Evolutionary conservation across 1,140 invertebrate species (phyloP), one percentile per base, ranked within the genome.

Genomic region (Leptinotarsa defecta): DNA sequence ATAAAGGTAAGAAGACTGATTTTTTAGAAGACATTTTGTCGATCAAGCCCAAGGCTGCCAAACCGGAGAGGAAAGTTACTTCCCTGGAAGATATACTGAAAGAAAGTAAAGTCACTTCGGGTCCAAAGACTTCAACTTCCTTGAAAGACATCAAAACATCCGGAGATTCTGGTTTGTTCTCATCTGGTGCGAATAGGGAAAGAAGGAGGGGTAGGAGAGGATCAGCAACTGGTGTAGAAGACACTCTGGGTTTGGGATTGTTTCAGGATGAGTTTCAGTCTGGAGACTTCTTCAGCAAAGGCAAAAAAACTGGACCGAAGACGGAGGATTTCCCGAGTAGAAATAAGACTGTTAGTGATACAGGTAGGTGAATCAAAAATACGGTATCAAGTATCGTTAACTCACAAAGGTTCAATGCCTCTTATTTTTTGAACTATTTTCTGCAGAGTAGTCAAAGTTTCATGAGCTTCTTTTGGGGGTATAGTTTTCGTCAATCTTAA

Each of bases 51-150:
- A 48, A 83, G 78, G 73, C 73, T 68, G 49, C 71, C 76, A 74
- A 77, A 77, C 48, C 71, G 69, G 62, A 73, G 19, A 81, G 79
- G 67, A 80, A 81, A 79, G 63, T 74, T 17, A 67, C 78, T 61
- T 81, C 78, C 4, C 78, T 84, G 67, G 83, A 83, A 61, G 83
- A 84, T 76, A 81, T 84, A 70, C 71, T 84, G 13, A 80, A 80
- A 77, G 81, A 80, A 24, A 84, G 80, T 68, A 82, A 82, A 76
- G 49, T 72, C 22, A 68, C 24, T 27, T 2, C 20, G 4, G 68
- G 13, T 19, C 63, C 63, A 17, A 68, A 74, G 68, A 17, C 43
- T n/a, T 48, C 71, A 3, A 22, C 11, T 65, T 49, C 71, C 8
- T n/a, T 65, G n/a, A 64, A 73, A 20, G 68, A 70, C 43, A n/a